Evolutionary conservation across 2,113 vertebrate species (phyloP).

Genomic region (Hippolais icterina): DNA sequence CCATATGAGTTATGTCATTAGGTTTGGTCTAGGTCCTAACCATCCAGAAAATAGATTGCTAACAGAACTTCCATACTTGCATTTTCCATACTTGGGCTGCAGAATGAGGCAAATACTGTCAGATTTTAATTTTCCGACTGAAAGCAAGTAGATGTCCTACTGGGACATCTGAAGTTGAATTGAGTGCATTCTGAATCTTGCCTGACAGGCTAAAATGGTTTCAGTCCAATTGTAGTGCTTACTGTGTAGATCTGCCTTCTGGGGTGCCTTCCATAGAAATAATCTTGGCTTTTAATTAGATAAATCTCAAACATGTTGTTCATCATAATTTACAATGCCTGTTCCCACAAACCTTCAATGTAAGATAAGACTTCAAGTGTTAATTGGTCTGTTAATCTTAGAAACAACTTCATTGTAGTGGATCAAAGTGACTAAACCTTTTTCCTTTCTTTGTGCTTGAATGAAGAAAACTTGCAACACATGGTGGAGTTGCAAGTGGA

Average conservation of each 20-base stretch:
- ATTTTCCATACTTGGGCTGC: neutral
- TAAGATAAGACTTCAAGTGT: neutral
- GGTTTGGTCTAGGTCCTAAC: neutral
- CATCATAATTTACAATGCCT: neutral
- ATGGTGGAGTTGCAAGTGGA: neutral
- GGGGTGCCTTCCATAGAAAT: neutral
- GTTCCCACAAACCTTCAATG: neutral
- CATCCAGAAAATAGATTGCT: neutral
- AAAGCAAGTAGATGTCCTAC: too few relatives aligned
- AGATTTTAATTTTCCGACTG: neutral
- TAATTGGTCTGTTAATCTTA: neutral
- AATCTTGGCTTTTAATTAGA: neutral
- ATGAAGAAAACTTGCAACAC: neutral
- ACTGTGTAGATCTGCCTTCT: neutral
- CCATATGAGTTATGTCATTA: neutral
- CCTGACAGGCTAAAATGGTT: neutral
- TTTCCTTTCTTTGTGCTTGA: neutral
- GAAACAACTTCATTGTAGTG: neutral
- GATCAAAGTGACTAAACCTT: neutral
- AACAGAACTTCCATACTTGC: neutral
- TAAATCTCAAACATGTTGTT: neutral
- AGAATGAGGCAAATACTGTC: neutral
- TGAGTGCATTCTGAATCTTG: neutral
- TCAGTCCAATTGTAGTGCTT: neutral
- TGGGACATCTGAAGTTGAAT: neutral